These are phyloP conservation scores for Megaceryle maxima DNA, from an alignment of 2,113 vertebrate species.

Conservation along the genomic window DNA sequence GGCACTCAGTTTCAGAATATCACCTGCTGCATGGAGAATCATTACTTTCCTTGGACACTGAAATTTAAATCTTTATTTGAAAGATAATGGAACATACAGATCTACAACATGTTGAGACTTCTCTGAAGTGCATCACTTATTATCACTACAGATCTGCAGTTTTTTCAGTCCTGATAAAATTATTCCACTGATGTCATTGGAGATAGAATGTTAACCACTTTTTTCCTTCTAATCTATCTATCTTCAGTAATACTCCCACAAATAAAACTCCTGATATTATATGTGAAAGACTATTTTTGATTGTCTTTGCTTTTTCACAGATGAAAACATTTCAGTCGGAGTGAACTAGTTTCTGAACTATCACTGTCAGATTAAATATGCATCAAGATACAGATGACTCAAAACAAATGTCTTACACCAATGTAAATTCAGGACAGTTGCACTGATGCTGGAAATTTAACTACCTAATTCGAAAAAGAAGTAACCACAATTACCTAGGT, in stretches of 20 bases:
- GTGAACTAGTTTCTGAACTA: neutral
- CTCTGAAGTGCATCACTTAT: neutral
- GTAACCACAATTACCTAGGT: neutral
- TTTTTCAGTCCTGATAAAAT: neutral
- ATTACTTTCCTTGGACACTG: neutral
- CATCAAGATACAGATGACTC: neutral
- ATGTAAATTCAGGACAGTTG: neutral
- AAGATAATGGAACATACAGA: neutral
- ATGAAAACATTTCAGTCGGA: neutral
- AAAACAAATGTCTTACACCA: neutral
- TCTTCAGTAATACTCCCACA: neutral
- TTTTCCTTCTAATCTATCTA: neutral
- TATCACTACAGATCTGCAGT: neutral
- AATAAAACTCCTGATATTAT: neutral
- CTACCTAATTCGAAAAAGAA: neutral
- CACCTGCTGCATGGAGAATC: neutral
- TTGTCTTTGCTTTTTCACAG: neutral
- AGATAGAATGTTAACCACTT: neutral
- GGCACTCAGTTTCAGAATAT: neutral
- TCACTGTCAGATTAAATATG: neutral
- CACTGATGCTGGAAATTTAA: neutral
- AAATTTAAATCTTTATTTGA: neutral
- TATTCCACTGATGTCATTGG: neutral
- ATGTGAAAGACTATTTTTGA: neutral
- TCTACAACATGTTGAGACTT: neutral